Evolutionary conservation across 2,113 vertebrate species (phyloP).

Genomic region (Dermatemys mawii): DNA sequence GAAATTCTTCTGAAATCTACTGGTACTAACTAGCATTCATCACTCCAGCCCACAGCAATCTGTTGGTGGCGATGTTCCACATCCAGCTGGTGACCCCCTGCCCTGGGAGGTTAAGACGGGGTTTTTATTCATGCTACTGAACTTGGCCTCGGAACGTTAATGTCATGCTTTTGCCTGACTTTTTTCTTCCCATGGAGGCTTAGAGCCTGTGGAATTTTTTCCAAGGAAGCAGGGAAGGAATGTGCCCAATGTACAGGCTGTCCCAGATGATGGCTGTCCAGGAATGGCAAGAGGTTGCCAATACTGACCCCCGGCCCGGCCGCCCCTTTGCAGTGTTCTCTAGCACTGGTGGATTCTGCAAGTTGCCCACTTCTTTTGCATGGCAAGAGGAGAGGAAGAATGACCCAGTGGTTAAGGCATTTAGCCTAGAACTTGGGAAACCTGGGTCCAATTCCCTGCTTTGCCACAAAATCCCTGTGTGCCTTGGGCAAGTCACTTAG

Average conservation of each 20-base stretch:
- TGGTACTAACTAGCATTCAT: slow-evolving; percentile 75
- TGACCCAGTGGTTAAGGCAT: background rate
- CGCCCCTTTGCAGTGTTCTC: background rate
- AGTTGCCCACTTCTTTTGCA: background rate
- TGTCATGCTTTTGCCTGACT: slow-evolving; percentile 27
- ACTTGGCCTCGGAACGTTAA: slow-evolving; percentile 73
- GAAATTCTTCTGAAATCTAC: slow-evolving; percentile 70
- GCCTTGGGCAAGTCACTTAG: background rate
- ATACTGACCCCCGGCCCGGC: background rate
- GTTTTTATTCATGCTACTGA: slow-evolving; percentile 75
- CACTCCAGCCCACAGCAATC: slow-evolving; percentile 65
- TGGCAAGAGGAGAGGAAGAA: background rate
- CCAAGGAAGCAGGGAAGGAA: slow-evolving; percentile 19
- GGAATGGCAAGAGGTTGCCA: background rate
- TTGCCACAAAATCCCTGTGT: background rate
- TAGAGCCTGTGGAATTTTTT: slow-evolving; percentile 21
- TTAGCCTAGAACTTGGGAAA: background rate
- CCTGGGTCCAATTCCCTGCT: background rate
- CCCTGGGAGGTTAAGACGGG: slow-evolving; percentile 68
- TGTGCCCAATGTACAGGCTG: background rate
- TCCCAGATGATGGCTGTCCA: background rate
- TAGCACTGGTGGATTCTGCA: background rate
- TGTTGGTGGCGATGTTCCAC: slow-evolving; percentile 72
- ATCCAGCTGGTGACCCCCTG: slow-evolving; percentile 74
- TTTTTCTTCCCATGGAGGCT: slow-evolving; percentile 6